Evolutionary conservation across 2,797 vertebrate species (phyloP), one percentile per base, ranked within the genome.

Genomic region (Tragopan temminckii): DNA sequence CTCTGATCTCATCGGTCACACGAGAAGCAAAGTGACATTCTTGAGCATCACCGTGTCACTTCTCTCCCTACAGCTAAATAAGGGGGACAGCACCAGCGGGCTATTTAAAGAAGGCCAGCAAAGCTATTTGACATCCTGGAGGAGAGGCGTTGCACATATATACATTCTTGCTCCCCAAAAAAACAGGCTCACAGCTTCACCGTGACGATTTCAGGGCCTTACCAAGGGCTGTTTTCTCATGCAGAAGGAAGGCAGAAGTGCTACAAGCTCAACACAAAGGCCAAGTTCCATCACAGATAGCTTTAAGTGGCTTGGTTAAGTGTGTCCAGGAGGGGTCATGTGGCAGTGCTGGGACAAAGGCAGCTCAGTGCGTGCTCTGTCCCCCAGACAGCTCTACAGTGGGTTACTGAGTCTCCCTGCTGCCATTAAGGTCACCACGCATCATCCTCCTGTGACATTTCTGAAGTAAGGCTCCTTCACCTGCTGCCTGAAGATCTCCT

Each of bases 1-100:
- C 24, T 80, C 48, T 94, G 95, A 95, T 81, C 88, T 96, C 91
- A 93, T 88, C 80, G 79, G 92, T 96, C 95, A 97, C 91, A 89
- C 9, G 21, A 96, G 91, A 88, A 89, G 76, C 90, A 96, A 71
- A 95, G 86, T 46, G 10, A 88, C 92, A 93, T 96, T 95, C 90
- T 87, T 95, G 77, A 89, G 86, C 86, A 70, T 86, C 78, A 78
- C 78, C 9, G 0, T 80, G 69, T 63, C 89, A 48, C 67, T 94
- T 70, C 69, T 68, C 84, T 81, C 68, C 72, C 76, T 57, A 43
- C 48, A 88, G 59, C 85, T 93, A 93, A 96, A 95, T 86, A 75
- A 93, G 90, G 59, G 88, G 89, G 2, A 55, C 75, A 67, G 78
- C 23, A 13, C n/a, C 77, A 85, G 53, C 5, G 5, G 48, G 87